Conservation (phyloP, 2,113 vertebrate genomes). For the Bothrops jararaca region DNA sequence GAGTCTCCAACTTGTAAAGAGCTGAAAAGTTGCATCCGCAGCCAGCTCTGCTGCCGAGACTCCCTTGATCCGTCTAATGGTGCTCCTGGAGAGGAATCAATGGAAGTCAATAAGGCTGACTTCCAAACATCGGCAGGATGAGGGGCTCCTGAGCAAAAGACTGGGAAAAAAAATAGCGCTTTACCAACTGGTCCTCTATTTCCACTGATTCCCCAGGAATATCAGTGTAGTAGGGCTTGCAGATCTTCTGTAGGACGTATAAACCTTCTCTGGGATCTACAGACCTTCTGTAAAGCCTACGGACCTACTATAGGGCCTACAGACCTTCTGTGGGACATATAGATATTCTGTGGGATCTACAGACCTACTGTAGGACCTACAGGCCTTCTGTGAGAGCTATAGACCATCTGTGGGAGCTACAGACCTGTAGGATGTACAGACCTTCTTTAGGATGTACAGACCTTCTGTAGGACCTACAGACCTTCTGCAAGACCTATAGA, state of each 20-base stretch:
- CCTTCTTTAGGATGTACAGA: too few relatives aligned
- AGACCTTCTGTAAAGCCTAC: too few relatives aligned
- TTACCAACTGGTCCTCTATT: not conserved
- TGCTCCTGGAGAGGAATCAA: not conserved
- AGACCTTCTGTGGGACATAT: too few relatives aligned
- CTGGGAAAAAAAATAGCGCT: fast-evolving
- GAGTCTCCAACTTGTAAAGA: not conserved
- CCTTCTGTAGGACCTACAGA: too few relatives aligned
- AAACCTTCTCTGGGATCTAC: too few relatives aligned
- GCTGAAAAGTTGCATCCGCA: not conserved
- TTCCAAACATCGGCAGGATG: not conserved
- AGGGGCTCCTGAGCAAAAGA: not conserved
- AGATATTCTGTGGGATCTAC: too few relatives aligned
- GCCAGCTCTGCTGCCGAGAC: not conserved
- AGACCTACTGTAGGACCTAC: too few relatives aligned
- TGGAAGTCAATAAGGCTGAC: not conserved
- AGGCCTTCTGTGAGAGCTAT: too few relatives aligned
- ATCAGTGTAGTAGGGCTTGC: not conserved
- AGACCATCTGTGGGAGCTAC: too few relatives aligned
- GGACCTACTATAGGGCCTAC: too few relatives aligned
- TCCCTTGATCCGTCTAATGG: not conserved
- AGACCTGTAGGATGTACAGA: too few relatives aligned
- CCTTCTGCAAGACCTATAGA: too few relatives aligned
- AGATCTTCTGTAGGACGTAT: not conserved
- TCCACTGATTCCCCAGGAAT: not conserved